Evolutionary conservation across 1,140 invertebrate genomes (phyloP).

Genomic region (Drosophila orosa): DNA sequence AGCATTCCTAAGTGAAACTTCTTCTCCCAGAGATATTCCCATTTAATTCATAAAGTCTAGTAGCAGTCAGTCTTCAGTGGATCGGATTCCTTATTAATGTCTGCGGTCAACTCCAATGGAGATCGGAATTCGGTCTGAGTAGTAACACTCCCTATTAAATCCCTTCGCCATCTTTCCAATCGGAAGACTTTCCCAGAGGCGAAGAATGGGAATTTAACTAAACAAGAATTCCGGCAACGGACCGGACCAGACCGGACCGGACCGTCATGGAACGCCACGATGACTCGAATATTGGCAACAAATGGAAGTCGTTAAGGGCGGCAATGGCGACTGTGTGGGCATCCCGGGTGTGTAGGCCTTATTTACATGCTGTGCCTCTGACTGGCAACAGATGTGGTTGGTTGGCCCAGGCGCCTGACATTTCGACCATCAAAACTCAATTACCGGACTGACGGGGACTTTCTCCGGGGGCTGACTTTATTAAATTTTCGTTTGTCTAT

Average conservation of each 20-base stretch:
- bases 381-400: constrained; percentile 48
- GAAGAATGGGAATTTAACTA: background rate
- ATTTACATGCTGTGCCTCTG: constrained; percentile 52
- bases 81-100: background rate
- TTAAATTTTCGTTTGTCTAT: constrained; percentile 67
- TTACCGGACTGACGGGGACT: constrained; percentile 32
- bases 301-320: constrained; percentile 47
- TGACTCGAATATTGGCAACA: constrained; percentile 45
- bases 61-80: background rate
- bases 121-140: background rate
- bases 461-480: constrained; percentile 41
- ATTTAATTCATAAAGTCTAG: background rate
- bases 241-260: background rate
- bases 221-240: background rate
- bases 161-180: background rate
- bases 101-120: no score
- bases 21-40: no score
- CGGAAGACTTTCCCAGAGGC: background rate
- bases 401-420: constrained; percentile 37
- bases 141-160: background rate
- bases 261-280: background rate
- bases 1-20: no score
- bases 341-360: constrained; percentile 8
- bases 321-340: constrained; percentile 5
- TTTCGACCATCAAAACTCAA: constrained; percentile 74